Percentiles rank a stretch among this genome's conserved stretches.
Evolutionary conservation across 2,113 vertebrate genomes (phyloP).

Genomic region (Macrotus californicus): DNA sequence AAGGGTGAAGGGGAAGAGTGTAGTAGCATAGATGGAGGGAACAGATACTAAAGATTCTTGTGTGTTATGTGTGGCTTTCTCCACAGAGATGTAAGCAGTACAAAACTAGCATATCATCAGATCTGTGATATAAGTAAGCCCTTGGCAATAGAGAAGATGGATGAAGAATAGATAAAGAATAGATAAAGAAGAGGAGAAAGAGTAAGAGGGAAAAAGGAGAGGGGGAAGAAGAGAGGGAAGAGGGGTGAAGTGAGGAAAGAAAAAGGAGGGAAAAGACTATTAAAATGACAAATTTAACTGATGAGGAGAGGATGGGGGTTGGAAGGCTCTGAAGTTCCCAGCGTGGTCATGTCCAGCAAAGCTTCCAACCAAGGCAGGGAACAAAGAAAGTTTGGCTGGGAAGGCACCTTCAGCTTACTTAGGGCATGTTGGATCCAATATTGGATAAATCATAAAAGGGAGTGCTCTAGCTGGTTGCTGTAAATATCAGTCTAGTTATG

Average conservation of each 20-base stretch:
- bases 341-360: neutral
- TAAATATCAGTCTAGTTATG: neutral
- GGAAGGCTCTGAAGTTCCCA: neutral
- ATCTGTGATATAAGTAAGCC: neutral
- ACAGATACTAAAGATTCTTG: neutral
- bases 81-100: neutral
- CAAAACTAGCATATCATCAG: no score
- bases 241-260: neutral
- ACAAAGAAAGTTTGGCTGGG: neutral
- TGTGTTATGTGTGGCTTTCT: neutral
- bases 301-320: no score
- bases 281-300: neutral
- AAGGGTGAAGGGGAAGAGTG: neutral
- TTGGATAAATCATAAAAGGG: neutral
- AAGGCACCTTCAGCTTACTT: neutral
- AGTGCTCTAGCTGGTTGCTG: neutral
- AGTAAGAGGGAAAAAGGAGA: neutral
- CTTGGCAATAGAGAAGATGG: no score
- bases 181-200: neutral
- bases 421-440: no score
- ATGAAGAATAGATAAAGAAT: neutral
- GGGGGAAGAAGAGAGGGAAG: no score
- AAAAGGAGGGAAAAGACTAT: neutral
- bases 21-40: no score
- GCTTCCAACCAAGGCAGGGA: neutral